Base-by-base conservation (phyloP, 2,797 vertebrate species). In the Orestias chungarensis region DNA sequence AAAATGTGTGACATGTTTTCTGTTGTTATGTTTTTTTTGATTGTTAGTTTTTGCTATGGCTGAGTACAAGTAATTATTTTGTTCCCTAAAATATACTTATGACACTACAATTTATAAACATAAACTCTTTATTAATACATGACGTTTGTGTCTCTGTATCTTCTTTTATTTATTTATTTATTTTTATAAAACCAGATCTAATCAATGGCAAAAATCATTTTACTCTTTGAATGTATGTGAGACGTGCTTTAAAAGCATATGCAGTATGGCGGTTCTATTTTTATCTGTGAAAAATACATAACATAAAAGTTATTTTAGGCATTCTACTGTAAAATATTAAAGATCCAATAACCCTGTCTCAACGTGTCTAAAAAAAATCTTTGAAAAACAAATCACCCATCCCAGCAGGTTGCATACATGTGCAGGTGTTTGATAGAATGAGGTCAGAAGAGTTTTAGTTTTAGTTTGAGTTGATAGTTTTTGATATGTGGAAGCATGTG, bases 371-470 rank as follows among this genome's bases (percentile, higher is more conserved):
- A 81, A 83, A 81, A 15, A 83, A 85, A 76, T 80, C 74, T 75
- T 54, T 73, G 61, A 74, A 61, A 31, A 57, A 38, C n/a, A 38
- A 81, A 71, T 67, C 66, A 1, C 1, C 57, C 27, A 1, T 76
- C 75, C 64, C 82, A 76, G 80, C 44, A 75, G 78, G 65, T 70
- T 27, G 61, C 42, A 57, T 64, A 6, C 71, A 43, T 84, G 71
- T 70, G 71, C 9, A 14, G 66, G 64, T 71, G 62, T 65, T 68
- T 87, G 87, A 91, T 84, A 85, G 87, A 90, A 91, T 90, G 86
- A 68, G 91, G 89, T 91, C 89, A 83, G 71, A 81, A 68, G 72
- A 84, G 82, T 87, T 90, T 85, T 79, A 74, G 68, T 73, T 81
- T 73, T 84, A 76, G 73, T 85, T 75, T 81, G 77, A 75, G 67